Evolutionary conservation across 2,113 vertebrate species (phyloP).

Genomic region (Malurus alboscapulatus): DNA sequence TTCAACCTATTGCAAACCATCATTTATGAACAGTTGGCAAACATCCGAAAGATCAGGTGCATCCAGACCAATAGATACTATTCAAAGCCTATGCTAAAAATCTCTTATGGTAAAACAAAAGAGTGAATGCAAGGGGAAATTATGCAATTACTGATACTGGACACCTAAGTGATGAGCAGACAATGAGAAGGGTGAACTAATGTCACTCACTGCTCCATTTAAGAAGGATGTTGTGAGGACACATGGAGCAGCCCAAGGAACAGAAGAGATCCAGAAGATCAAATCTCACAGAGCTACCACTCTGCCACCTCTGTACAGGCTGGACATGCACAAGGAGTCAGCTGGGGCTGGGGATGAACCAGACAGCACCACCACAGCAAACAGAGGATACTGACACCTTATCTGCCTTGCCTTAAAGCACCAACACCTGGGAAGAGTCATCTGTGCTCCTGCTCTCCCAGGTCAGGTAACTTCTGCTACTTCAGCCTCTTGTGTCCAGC

Average conservation of each 20-base stretch:
- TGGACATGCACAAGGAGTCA: neutral
- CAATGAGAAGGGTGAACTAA: neutral
- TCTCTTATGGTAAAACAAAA: neutral
- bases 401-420: neutral
- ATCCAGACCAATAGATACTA: neutral
- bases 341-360: neutral
- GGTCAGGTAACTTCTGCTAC: neutral
- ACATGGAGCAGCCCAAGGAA: neutral
- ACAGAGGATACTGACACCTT: neutral
- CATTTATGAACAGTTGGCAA: neutral
- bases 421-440: neutral
- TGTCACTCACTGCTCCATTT: neutral
- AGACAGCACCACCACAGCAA: neutral
- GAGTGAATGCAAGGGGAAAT: neutral
- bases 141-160: neutral
- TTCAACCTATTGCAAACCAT: neutral
- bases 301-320: neutral
- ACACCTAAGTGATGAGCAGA: neutral
- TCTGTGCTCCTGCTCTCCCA: neutral
- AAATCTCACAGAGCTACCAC: neutral
- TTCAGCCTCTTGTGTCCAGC: neutral
- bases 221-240: neutral
- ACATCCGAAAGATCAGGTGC: neutral
- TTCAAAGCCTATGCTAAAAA: neutral
- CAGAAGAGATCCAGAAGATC: fast-evolving